phyloP scores from a whole-genome alignment of 2,797 vertebrate genomes.

The Lutjanus campechanus region DNA sequence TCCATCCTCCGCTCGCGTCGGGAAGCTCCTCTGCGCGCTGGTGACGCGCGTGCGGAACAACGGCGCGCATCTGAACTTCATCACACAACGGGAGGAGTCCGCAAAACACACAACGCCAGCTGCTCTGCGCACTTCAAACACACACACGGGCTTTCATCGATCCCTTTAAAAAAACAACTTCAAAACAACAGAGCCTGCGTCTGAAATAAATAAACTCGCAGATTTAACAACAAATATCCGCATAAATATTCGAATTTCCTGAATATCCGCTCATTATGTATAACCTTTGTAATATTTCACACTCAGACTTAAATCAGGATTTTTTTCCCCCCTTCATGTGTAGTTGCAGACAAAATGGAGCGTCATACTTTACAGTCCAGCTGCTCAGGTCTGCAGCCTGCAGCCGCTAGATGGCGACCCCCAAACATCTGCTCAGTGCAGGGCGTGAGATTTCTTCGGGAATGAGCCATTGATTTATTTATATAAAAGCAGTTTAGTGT shows the following conservation, averaged over 20 bases:
- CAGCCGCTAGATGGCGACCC: slow-evolving; percentile 70
- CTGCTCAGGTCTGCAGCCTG: slow-evolving; percentile 36
- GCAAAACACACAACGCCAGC: slow-evolving; percentile 66
- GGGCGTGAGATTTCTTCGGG: slow-evolving; percentile 23
- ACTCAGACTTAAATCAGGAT: neutral
- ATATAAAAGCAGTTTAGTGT: slow-evolving; percentile 40
- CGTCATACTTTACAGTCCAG: slow-evolving; percentile 29
- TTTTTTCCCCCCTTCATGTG: neutral
- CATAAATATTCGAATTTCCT: neutral
- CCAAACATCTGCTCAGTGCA: slow-evolving; percentile 44
- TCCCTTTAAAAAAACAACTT: slow-evolving; percentile 28
- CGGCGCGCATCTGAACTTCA: slow-evolving; percentile 77
- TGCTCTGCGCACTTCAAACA: slow-evolving; percentile 67
- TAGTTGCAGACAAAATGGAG: slow-evolving; percentile 35
- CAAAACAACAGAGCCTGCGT: slow-evolving; percentile 21
- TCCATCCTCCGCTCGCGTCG: slow-evolving; percentile 65
- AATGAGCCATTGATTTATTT: slow-evolving; percentile 60
- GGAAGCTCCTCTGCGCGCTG: slow-evolving; percentile 71
- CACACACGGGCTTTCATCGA: slow-evolving; percentile 48
- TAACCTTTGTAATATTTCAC: too few species aligned
- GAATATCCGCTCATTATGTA: neutral
- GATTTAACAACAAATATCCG: neutral
- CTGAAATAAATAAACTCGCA: neutral
- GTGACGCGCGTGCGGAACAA: slow-evolving; percentile 73
- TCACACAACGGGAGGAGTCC: slow-evolving; percentile 80